A percentile compares a stretch with the other conserved stretches of the same genome.
phyloP scores from a whole-genome alignment of 2,797 vertebrate genomes.

The Synaphobranchus kaupii region DNA sequence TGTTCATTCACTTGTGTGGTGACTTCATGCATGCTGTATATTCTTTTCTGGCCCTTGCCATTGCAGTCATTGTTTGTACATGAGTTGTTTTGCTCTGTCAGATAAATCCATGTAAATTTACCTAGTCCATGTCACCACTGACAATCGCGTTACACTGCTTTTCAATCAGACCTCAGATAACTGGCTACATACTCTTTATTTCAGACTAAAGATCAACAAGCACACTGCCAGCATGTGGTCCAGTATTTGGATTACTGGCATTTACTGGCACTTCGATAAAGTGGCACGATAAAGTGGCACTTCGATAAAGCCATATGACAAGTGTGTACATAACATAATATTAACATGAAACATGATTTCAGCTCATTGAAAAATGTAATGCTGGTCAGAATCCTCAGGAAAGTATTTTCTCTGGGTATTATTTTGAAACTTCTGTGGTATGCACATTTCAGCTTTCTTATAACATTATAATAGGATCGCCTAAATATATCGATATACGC shows the following conservation, averaged over 20 bases:
- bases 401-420: neutral
- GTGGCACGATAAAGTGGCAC: no score
- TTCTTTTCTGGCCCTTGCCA: neutral
- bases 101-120: neutral
- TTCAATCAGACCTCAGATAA: neutral
- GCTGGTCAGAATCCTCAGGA: neutral
- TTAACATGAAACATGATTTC: neutral
- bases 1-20: no score
- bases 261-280: no score
- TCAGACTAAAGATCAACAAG: neutral
- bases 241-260: neutral
- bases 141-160: neutral
- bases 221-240: neutral
- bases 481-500: neutral
- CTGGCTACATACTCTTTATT: neutral
- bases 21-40: no score
- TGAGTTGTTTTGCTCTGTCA: neutral
- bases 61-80: neutral
- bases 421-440: neutral
- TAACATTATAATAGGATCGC: neutral
- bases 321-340: neutral
- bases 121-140: neutral
- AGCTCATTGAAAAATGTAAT: neutral
- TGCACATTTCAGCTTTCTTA: conserved; percentile 5
- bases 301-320: neutral